Base-by-base conservation (phyloP, 23 tunicate genomes). In the Trididemnum miniatum region DNA sequence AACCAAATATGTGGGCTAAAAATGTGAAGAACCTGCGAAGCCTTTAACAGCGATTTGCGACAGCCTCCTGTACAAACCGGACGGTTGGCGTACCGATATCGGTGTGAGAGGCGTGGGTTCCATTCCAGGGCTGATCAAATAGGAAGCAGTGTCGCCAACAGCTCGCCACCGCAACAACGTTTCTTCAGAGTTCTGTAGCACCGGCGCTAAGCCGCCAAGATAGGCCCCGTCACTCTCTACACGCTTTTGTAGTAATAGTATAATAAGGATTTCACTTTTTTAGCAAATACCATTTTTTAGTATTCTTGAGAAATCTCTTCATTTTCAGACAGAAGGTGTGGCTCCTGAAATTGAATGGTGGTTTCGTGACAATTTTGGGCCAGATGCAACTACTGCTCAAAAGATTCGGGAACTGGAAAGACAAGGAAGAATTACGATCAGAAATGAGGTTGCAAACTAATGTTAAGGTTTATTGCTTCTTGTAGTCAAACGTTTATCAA, bases 331-430 rank as follows among this genome's bases (percentile, higher is more conserved):
- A 7, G 15, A 15, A 44, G 15, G 12, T 9, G 15, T 15, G 9
- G 54, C 74, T 30, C 96, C 90, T 25, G 96, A 90, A 1, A 81
- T 85, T 31, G 81, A 90, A 63, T 90, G 96, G 96, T 85, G 96
- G 86, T 85, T 24, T 38, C 31, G 75, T 28, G n/a, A n/a, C n/a
- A 78, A 71, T 31, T 57, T 50, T 5, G 64, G 64, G 22, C 30
- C 66, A 1, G 15, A 0, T 20, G 34, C 79, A 33, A 71, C 32
- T 65, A 72, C 81, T 49, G 76, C 78, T 24, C 31, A 51, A 26
- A 34, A 38, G 35, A 38, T 79, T 2, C 20, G 32, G 0, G 69
- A 65, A 40, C 36, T 79, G 77, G 78, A 72, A 59, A 51, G 82
- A 71, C 83, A 65, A 15, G 89, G 85, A 31, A 74, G 83, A 90